phyloP scores from a whole-genome alignment of 2,797 vertebrate species.

The Pteropus rufus region DNA sequence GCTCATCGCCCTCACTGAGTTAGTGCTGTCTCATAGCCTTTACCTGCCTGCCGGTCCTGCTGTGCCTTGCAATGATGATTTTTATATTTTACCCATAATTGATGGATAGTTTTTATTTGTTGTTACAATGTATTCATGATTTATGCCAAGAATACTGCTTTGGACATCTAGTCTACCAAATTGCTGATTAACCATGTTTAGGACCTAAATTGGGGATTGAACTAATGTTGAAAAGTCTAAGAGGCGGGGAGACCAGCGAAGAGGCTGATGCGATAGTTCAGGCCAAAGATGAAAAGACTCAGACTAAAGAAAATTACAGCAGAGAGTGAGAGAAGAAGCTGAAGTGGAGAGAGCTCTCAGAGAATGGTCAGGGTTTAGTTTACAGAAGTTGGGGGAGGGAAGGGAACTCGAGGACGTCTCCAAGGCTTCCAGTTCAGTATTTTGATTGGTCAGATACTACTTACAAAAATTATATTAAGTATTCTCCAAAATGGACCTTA shows the following conservation, averaged over 20 bases:
- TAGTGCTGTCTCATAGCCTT: neutral
- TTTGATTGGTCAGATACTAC: neutral
- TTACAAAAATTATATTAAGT: neutral
- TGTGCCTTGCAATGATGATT: neutral
- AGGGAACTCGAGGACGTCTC: neutral
- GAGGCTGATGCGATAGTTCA: neutral
- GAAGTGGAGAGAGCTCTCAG: neutral
- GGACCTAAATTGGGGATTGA: neutral
- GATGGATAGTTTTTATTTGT: neutral
- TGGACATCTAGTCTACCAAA: neutral
- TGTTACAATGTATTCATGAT: too few relatives aligned
- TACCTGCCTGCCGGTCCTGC: neutral
- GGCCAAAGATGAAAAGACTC: neutral
- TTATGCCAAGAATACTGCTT: neutral
- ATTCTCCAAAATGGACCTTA: neutral
- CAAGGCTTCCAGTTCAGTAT: neutral
- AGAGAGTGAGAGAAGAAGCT: neutral
- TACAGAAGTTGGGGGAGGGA: neutral
- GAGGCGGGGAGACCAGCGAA: neutral
- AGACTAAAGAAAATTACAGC: neutral
- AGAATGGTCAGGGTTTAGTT: neutral
- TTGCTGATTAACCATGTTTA: neutral
- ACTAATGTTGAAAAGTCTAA: neutral
- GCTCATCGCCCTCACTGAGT: neutral
- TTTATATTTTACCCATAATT: neutral